These are phyloP conservation scores for Aplysina aerophoba DNA, from an alignment of 37 sponge, comb jelly and placozoan species.

Conservation along the genomic window DNA sequence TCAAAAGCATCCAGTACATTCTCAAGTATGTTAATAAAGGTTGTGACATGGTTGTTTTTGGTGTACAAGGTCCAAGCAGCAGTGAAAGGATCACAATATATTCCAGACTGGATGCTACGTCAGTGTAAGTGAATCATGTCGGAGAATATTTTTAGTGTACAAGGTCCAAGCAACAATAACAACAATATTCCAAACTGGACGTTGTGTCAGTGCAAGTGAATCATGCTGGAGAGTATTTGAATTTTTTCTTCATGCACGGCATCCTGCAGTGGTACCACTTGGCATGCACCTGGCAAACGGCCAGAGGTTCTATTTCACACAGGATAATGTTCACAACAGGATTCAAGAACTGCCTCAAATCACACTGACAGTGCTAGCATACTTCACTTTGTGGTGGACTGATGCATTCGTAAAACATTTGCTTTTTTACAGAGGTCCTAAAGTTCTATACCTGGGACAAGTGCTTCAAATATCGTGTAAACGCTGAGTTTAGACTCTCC, in stretches of 20 bases:
- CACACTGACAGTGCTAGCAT: slow-evolving; percentile 59
- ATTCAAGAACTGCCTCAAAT: slow-evolving; percentile 7
- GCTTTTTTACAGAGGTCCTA: slow-evolving; percentile 35
- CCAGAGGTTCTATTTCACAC: slow-evolving; percentile 53
- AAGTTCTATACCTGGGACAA: slow-evolving; percentile 44
- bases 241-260: slow-evolving; percentile 42
- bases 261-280: slow-evolving; percentile 44
- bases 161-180: no score
- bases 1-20: slow-evolving; percentile 61
- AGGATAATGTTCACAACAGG: not conserved
- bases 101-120: slow-evolving; percentile 46
- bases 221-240: slow-evolving; percentile 56
- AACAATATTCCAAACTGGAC: no score
- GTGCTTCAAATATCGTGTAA: slow-evolving; percentile 21
- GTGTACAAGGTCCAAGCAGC: not conserved
- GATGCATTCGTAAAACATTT: slow-evolving; percentile 47
- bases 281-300: slow-evolving; percentile 56
- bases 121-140: slow-evolving; percentile 46
- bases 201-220: no score
- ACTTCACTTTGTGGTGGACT: slow-evolving; percentile 37
- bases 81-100: slow-evolving; percentile 36
- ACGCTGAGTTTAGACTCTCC: slow-evolving; percentile 37
- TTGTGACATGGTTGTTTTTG: slow-evolving; percentile 28
- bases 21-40: slow-evolving; percentile 67
- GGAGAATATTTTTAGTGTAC: no score